Conservation (phyloP, 2,113 vertebrate genomes). For the Rhinogobius similis region DNA sequence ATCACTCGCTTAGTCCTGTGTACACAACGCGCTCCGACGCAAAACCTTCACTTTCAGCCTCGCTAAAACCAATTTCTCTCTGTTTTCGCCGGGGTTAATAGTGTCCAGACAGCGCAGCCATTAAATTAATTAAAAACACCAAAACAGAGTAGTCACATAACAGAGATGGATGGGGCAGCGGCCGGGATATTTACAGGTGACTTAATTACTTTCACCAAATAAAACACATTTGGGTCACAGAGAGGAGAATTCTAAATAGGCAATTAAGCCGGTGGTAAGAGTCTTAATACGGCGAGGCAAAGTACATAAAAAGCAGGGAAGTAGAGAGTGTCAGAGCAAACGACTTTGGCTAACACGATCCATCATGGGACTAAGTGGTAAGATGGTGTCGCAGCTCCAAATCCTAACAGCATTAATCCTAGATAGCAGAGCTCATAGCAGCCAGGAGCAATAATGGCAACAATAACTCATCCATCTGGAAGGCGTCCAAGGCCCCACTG, state of each 20-base stretch:
- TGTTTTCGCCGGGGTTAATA: slow-evolving; percentile 62
- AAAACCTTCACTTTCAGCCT: slow-evolving; percentile 12
- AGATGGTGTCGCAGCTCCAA: slow-evolving; percentile 73
- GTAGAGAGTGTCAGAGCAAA: slow-evolving; percentile 76
- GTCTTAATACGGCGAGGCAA: slow-evolving; percentile 76
- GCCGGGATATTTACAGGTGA: slow-evolving; percentile 79
- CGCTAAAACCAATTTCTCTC: slow-evolving; percentile 38
- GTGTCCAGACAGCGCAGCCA: slow-evolving; percentile 61
- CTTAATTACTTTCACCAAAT: slow-evolving; percentile 79
- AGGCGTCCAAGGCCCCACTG: slow-evolving; percentile 68
- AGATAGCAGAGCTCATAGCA: slow-evolving; percentile 72
- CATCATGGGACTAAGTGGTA: slow-evolving; percentile 78
- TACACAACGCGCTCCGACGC: neutral
- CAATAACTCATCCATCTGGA: slow-evolving; percentile 79
- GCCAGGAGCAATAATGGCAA: slow-evolving; percentile 78
- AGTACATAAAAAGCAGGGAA: slow-evolving; percentile 74
- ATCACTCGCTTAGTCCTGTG: neutral
- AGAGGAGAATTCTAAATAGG: slow-evolving; percentile 79
- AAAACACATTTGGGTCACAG: slow-evolving; percentile 80
- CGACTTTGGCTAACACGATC: slow-evolving; percentile 74
- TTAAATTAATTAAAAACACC: slow-evolving; percentile 77
- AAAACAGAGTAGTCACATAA: slow-evolving; percentile 61
- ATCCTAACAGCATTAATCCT: slow-evolving; percentile 79
- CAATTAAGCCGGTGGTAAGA: slow-evolving; percentile 77
- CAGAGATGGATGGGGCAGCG: slow-evolving; percentile 68